Evolutionary conservation across 2,888 invertebrate species (phyloP).

Genomic region (Cataglyphis rosenhaueri): DNA sequence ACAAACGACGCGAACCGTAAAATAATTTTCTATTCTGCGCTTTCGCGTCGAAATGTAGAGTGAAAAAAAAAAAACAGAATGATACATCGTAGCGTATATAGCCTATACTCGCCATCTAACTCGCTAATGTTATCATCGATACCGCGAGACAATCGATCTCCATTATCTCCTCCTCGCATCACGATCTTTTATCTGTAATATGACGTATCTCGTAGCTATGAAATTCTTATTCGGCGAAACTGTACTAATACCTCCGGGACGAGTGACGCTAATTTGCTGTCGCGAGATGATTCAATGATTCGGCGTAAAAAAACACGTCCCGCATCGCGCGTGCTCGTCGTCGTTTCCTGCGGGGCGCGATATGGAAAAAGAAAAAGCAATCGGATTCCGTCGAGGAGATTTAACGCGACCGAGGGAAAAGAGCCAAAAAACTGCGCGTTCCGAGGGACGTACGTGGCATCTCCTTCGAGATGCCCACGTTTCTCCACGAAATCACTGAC

Average conservation of each 20-base stretch:
- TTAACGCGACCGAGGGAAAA: background rate
- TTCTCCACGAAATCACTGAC: conserved; percentile 74
- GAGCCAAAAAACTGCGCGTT: background rate
- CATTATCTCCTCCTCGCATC: conserved; percentile 34
- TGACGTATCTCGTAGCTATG: conserved; percentile 29
- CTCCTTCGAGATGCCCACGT: conserved; percentile 67
- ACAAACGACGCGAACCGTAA: conserved; percentile 30
- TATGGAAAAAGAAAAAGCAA: background rate
- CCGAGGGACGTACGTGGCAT: conserved; percentile 37
- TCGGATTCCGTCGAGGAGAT: background rate
- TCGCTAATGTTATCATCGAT: conserved; percentile 42
- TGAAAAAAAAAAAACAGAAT: conserved; percentile 14
- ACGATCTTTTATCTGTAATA: conserved; percentile 29
- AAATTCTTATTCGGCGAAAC: conserved; percentile 44
- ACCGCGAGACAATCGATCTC: conserved; percentile 29
- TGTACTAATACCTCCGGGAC: background rate
- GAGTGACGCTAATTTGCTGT: conserved; percentile 29
- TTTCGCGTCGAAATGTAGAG: background rate
- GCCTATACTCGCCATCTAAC: background rate
- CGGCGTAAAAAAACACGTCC: background rate
- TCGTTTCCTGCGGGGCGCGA: conserved; percentile 12
- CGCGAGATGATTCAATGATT: conserved; percentile 18
- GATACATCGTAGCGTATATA: background rate
- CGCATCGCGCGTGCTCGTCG: background rate
- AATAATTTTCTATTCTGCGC: conserved; percentile 37